phyloP scores from a whole-genome alignment of 2,797 vertebrate species.

The Falco naumanni region DNA sequence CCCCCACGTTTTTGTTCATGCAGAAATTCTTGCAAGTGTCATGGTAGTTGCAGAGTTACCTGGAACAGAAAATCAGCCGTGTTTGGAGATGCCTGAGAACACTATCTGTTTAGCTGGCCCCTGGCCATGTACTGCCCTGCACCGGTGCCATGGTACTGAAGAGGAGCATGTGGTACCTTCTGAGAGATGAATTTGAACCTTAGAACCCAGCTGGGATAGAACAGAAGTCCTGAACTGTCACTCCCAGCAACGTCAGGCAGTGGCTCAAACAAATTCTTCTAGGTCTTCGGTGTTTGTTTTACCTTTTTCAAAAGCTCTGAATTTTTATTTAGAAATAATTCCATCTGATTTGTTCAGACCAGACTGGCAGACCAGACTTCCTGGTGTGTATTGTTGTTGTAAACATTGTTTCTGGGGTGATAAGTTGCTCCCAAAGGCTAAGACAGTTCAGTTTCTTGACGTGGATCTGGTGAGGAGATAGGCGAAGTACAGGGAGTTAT shows the following conservation, averaged over 20 bases:
- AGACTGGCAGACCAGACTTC: background rate
- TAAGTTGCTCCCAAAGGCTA: background rate
- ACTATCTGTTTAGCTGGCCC: background rate
- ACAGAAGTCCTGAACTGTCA: background rate
- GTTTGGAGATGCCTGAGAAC: background rate
- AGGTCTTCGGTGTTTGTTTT: background rate
- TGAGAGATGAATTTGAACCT: background rate
- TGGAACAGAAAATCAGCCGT: background rate
- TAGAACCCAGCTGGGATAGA: background rate
- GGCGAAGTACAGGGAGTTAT: background rate
- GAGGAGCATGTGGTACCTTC: background rate
- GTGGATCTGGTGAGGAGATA: background rate
- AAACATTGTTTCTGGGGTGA: background rate
- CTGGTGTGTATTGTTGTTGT: background rate
- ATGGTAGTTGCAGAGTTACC: background rate
- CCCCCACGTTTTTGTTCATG: background rate
- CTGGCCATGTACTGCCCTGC: background rate
- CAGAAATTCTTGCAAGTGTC: background rate
- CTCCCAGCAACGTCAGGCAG: background rate
- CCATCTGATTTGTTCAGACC: background rate
- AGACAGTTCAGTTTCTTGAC: background rate
- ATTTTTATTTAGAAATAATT: background rate
- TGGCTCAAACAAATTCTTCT: background rate
- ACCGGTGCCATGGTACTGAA: background rate
- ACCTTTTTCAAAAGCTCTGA: background rate